Base-by-base conservation (phyloP, 1,140 invertebrate species). In the Drosophila teissieri region DNA sequence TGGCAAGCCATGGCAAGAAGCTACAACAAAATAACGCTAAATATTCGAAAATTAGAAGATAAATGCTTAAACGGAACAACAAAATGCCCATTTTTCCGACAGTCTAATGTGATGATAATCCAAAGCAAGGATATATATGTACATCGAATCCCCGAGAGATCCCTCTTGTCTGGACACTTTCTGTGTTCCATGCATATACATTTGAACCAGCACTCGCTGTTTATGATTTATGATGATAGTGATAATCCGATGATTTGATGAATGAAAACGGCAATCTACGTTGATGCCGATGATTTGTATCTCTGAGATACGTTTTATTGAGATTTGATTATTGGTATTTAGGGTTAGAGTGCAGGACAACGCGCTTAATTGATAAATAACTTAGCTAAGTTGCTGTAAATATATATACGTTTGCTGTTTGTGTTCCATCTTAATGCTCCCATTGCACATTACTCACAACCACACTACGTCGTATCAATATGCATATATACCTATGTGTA, bases 381-480 rank as follows among this genome's bases (percentile, higher is more conserved):
- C 60, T 51, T 51, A 34, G 36, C n/a, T 17, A 7, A 52, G 37
- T 15, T 15, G 14, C 31, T 68, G 64, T 74, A 76, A 36, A 53
- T 76, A 55, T 22, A 58, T 60, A 53, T 15, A 44, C 53, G 46
- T 51, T 67, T 40, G 54, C 61, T 73, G 52, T 73, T 73, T 73
- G 39, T 39, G 56, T 52, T 53, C 31, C 22, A 15, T 39, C 36
- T 60, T 34, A 73, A 73, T 58, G 54, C 67, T 73, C 72, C 73
- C 49, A 52, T 72, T 83, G 53, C 61, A 48, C 72, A 72, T 81
- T 81, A 86, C 72, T 90, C 69, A 79, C 76, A 72, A 67, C 77
- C 78, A 80, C 68, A 78, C 75, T 83, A 70, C 65, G 62, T 54
- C 54, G 54, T 86, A 82, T 69, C 65, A 68, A 64, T 58, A 64